Evolutionary conservation across 2,113 vertebrate genomes (phyloP).

Genomic region (Scomber scombrus): DNA sequence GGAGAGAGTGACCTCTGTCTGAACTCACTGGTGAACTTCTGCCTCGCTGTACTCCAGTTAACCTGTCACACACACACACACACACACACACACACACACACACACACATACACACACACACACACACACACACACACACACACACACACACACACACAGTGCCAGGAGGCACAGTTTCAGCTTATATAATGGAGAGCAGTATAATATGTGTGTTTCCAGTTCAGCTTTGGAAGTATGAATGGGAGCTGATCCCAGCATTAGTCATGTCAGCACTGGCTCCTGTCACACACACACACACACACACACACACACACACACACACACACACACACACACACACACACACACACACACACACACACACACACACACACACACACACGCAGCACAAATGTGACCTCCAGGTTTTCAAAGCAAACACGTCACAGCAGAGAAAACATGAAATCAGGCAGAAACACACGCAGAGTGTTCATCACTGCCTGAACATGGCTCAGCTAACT

Average conservation of each 20-base stretch:
- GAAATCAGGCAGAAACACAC: constrained; percentile 2
- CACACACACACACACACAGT: constrained; percentile 17
- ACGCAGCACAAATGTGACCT: constrained; percentile 9
- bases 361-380: neutral
- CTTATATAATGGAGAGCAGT: constrained; percentile 58
- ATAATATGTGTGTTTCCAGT: constrained; percentile 69
- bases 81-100: constrained; percentile 44
- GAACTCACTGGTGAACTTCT: constrained; percentile 78
- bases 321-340: neutral
- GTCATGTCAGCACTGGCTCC: constrained; percentile 60
- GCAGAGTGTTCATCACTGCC: neutral
- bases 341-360: constrained; percentile 5
- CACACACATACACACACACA: constrained; percentile 39
- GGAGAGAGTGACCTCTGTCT: constrained; percentile 66
- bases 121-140: constrained; percentile 36
- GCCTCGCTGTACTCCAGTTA: constrained; percentile 76
- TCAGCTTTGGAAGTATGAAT: constrained; percentile 69
- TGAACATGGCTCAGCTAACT: neutral
- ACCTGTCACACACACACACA: constrained; percentile 51
- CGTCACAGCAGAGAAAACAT: neutral
- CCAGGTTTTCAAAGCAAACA: constrained; percentile 17
- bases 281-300: constrained; percentile 5
- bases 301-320: neutral
- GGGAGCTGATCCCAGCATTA: constrained; percentile 65
- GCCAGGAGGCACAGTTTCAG: constrained; percentile 49